Evolutionary conservation across 2,113 vertebrate species (phyloP), one percentile per base, ranked within the genome.

Genomic region (Saccopteryx leptura): DNA sequence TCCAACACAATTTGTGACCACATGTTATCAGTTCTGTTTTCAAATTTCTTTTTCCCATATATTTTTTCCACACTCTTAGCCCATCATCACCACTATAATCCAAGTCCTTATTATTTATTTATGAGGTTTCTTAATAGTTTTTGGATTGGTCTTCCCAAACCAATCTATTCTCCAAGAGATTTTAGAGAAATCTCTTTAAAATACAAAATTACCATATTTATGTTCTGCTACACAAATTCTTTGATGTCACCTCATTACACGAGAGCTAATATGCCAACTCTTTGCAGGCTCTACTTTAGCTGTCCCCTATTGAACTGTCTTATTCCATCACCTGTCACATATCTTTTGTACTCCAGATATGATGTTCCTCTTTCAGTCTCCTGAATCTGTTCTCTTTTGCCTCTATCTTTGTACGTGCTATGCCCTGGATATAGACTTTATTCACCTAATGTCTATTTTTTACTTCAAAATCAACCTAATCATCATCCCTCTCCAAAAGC

Each of bases 111-210:
- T 61, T 72, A 46, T 83, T 92, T 81, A 52, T n/a, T 15, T 75
- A 33, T 52, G 4, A 78, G 21, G 1, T 93, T 65, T 23, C 63
- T 82, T 60, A 65, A 28, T 23, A 80, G 14, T 2, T 12, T 78
- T 14, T 82, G 33, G 9, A 54, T 50, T 91, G 9, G n/a, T 63
- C 31, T 94, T 75, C 71, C 10, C 72, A 7, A 12, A 78, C 50
- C 19, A 88, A 60, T 26, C 33, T 50, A 33, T 86, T 83, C 28
- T 92, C 10, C 21, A 65, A 63, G 17, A 10, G 63, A 65, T 82
- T 75, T 90, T 69, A 60, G 63, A 93, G 60, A 93, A 89, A 48
- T 52, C 28, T 76, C 82, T 92, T 48, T 90, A 83, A 83, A 90
- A 95, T 52, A 63, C 10, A 61, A 88, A 66, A 66, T 75, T 68